These are phyloP conservation scores for Mustela erminea DNA, from an alignment of 2,797 vertebrate species.

Conservation along the genomic window DNA sequence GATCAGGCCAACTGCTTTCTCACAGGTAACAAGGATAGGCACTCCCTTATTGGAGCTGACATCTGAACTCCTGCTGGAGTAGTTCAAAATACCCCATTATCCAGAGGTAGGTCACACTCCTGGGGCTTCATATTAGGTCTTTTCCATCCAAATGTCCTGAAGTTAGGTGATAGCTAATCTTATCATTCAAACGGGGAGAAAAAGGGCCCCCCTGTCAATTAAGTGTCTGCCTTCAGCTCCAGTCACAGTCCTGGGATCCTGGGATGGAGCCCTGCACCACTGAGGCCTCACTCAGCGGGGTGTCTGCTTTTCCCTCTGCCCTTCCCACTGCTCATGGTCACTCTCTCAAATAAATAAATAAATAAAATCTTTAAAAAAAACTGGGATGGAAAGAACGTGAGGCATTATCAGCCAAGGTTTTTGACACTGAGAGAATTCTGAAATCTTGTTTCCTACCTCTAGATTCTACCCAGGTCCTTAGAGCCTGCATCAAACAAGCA, in stretches of 20 bases:
- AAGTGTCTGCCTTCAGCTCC: not conserved
- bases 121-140: not conserved
- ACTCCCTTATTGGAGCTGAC: not conserved
- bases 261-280: not conserved
- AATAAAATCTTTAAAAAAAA: not conserved
- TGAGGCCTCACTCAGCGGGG: not conserved
- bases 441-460: not conserved
- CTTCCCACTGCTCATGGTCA: not conserved
- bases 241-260: not conserved
- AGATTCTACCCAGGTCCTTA: not conserved
- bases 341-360: not conserved
- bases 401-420: not conserved
- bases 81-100: not conserved
- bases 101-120: not conserved
- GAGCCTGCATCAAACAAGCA: not conserved
- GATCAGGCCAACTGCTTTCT: not conserved
- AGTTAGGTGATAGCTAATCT: not conserved
- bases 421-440: not conserved
- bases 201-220: not conserved
- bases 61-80: not conserved
- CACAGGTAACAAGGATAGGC: not conserved
- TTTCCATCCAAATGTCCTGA: not conserved
- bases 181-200: not conserved
- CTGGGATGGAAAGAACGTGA: not conserved
- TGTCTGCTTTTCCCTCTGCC: not conserved